phyloP scores from a whole-genome alignment of 1,140 invertebrate genomes.

The Pseudomyrmex flavicornis region DNA sequence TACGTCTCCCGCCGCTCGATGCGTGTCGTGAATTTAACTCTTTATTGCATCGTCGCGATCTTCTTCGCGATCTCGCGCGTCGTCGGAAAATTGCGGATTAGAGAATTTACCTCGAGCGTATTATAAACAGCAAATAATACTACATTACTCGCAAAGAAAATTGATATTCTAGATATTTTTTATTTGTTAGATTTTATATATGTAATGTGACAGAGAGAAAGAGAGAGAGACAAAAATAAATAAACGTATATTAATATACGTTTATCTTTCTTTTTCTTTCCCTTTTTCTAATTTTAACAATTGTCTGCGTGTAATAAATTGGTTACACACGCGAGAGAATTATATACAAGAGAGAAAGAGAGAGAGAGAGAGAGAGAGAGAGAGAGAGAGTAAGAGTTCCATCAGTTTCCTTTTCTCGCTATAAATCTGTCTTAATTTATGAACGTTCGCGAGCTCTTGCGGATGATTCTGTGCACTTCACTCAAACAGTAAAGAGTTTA shows the following conservation, averaged over 20 bases:
- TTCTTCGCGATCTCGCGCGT: neutral
- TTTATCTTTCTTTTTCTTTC: neutral
- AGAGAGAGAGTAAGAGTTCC: too few relatives aligned
- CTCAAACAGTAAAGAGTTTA: neutral
- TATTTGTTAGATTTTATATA: neutral
- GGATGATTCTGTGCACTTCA: neutral
- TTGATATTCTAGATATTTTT: neutral
- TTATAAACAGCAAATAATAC: neutral
- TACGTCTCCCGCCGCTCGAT: neutral
- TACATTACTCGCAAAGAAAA: neutral
- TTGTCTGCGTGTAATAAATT: neutral
- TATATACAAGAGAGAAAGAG: neutral
- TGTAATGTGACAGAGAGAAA: neutral
- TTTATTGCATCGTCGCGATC: constrained; percentile 23
- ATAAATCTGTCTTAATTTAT: constrained; percentile 8
- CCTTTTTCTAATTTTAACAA: too few relatives aligned
- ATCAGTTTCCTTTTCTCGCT: neutral
- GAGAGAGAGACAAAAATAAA: too few relatives aligned
- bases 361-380: too few relatives aligned
- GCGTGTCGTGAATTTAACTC: constrained; percentile 28
- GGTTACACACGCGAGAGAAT: too few relatives aligned
- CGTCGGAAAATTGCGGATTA: neutral
- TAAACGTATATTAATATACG: too few relatives aligned
- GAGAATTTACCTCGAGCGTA: neutral
- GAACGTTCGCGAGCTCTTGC: neutral